Percentiles rank a stretch among this genome's conserved stretches.
Conservation (phyloP, 2,888 invertebrate genomes). For the Caenorhabditis macrosperma region DNA sequence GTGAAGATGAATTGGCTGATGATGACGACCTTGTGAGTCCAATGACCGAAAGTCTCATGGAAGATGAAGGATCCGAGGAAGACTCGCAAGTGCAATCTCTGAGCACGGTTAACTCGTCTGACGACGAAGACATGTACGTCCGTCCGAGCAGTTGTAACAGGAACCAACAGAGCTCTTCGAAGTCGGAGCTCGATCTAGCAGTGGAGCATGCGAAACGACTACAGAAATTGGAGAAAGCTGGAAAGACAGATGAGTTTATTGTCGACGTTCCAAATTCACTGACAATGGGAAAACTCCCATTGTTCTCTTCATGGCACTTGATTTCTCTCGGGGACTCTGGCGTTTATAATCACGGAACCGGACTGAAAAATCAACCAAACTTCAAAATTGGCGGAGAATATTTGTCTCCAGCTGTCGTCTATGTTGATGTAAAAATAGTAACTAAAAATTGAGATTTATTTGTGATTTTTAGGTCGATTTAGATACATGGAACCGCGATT, state of each 20-base stretch:
- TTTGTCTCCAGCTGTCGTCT: conserved; percentile 93
- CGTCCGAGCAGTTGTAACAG: conserved; percentile 18
- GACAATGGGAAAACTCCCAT: conserved; percentile 86
- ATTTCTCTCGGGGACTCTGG: conserved; percentile 92
- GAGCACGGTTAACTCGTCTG: conserved; percentile 2
- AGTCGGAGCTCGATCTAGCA: conserved; percentile 11
- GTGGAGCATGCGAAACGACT: conserved; percentile 35
- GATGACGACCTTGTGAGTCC: conserved; percentile 16
- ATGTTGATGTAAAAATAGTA: conserved; percentile 58
- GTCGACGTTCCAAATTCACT: conserved; percentile 92
- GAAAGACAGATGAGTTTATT: conserved; percentile 83
- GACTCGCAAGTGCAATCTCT: conserved; percentile 1
- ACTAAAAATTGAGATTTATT: background rate
- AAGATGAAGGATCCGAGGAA: conserved; percentile 20
- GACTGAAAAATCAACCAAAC: conserved; percentile 86
- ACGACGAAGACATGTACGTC: conserved; percentile 12
- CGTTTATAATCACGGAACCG: conserved; percentile 84
- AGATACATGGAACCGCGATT: conserved; percentile 56
- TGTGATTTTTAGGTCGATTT: conserved; percentile 43
- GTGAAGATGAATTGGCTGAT: conserved; percentile 26
- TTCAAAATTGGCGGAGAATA: conserved; percentile 92
- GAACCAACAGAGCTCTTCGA: background rate
- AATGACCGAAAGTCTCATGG: conserved; percentile 6
- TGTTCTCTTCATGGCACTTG: conserved; percentile 92
- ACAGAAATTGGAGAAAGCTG: conserved; percentile 20